A percentile compares a stretch with the other conserved stretches of the same genome.
Conservation (phyloP, 1,140 invertebrate genomes). For the Oncopeltus fasciatus region DNA sequence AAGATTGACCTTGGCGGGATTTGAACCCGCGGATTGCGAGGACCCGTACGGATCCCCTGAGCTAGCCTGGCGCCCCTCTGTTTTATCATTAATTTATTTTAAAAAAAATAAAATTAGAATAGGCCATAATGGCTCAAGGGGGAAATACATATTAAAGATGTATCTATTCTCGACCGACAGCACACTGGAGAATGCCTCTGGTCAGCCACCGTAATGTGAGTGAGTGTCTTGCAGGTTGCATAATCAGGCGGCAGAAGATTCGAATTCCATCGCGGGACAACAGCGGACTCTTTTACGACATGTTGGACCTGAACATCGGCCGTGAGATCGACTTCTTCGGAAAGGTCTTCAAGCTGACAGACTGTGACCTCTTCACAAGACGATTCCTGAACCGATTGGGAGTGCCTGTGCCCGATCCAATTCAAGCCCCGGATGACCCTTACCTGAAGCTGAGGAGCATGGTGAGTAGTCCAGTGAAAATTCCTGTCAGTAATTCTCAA, state of each 20-base stretch:
- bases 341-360: conserved; percentile 61
- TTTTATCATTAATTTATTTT: no score
- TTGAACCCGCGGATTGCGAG: no score
- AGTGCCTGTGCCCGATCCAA: conserved; percentile 58
- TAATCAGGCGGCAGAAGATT: conserved; percentile 62
- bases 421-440: conserved; percentile 41
- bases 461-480: neutral
- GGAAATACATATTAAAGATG: no score
- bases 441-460: conserved; percentile 17
- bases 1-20: no score
- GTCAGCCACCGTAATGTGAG: no score
- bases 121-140: no score
- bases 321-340: conserved; percentile 59
- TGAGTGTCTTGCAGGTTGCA: conserved; percentile 41
- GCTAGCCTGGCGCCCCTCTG: no score
- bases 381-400: conserved; percentile 70
- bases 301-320: conserved; percentile 63
- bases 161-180: no score
- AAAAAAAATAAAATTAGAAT: no score
- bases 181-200: no score
- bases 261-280: conserved; percentile 44
- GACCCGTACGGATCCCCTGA: no score
- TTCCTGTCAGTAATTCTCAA: no score
- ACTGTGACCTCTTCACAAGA: conserved; percentile 74
- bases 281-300: conserved; percentile 51